These are phyloP conservation scores for Hybognathus amarus DNA, from an alignment of 2,797 vertebrate species.

Conservation along the genomic window DNA sequence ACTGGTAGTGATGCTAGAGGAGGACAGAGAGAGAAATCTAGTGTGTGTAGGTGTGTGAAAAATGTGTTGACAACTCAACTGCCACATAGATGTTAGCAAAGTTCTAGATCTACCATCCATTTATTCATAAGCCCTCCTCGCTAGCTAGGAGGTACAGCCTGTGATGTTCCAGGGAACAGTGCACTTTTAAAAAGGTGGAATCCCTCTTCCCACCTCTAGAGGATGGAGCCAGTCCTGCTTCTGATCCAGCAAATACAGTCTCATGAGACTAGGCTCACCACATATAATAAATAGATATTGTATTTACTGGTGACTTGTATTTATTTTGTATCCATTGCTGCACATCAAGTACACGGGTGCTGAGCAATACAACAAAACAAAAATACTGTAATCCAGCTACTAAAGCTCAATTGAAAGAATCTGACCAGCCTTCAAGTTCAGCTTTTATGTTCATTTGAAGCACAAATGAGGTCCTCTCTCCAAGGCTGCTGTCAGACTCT, in stretches of 20 bases:
- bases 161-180: slow-evolving; percentile 23
- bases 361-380: slow-evolving; percentile 3
- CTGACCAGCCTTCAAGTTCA: slow-evolving; percentile 3
- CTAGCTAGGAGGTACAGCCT: background rate
- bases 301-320: background rate
- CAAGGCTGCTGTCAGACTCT: too few species aligned
- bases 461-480: background rate
- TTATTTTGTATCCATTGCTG: background rate
- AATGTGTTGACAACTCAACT: slow-evolving; percentile 23
- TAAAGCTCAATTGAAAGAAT: background rate
- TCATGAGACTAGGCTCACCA: background rate
- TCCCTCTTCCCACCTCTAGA: background rate
- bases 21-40: background rate
- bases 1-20: background rate
- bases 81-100: slow-evolving; percentile 2
- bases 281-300: background rate
- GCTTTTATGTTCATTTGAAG: slow-evolving; percentile 21
- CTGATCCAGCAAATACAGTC: background rate
- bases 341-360: background rate
- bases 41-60: slow-evolving; percentile 16
- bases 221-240: background rate
- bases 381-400: background rate
- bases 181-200: background rate
- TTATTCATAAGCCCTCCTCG: slow-evolving; percentile 16
- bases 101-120: slow-evolving; percentile 1